phyloP scores from a whole-genome alignment of 1,140 invertebrate species.

The Pentalonia nigronervosa region DNA sequence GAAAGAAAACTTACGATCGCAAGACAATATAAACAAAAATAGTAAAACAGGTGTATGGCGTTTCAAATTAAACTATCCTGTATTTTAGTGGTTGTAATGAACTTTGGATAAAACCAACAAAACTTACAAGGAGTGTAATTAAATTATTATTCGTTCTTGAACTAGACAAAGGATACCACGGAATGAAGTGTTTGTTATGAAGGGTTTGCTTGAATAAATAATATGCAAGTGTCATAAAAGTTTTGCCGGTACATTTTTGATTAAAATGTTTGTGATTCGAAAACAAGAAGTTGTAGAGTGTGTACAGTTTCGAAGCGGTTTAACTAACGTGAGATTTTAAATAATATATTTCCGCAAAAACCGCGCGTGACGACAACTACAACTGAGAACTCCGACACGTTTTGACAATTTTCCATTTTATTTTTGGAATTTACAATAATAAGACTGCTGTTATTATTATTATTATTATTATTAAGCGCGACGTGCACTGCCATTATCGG shows the following conservation, averaged over 20 bases:
- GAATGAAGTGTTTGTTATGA: neutral
- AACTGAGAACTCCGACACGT: neutral
- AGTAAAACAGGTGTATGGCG: neutral
- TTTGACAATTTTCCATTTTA: neutral
- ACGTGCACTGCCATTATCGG: no score
- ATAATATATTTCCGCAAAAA: neutral
- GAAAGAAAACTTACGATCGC: constrained; percentile 11
- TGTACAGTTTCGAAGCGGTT: neutral
- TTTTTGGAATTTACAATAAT: neutral
- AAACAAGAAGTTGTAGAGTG: neutral
- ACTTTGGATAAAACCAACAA: constrained; percentile 19
- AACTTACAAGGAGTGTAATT: constrained; percentile 13
- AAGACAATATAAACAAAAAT: neutral
- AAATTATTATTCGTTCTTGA: neutral
- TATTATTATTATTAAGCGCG: no score
- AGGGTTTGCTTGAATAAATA: neutral
- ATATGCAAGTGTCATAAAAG: constrained; percentile 17
- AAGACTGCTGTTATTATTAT: neutral
- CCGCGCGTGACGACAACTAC: neutral
- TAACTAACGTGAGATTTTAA: neutral
- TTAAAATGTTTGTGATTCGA: constrained; percentile 1
- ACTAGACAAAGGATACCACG: neutral
- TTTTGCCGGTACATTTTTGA: neutral
- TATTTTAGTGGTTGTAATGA: neutral
- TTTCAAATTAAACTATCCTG: constrained; percentile 20